These are phyloP conservation scores for Neolamprologus fasciatus DNA, from an alignment of 2,113 vertebrate species.

Conservation along the genomic window DNA sequence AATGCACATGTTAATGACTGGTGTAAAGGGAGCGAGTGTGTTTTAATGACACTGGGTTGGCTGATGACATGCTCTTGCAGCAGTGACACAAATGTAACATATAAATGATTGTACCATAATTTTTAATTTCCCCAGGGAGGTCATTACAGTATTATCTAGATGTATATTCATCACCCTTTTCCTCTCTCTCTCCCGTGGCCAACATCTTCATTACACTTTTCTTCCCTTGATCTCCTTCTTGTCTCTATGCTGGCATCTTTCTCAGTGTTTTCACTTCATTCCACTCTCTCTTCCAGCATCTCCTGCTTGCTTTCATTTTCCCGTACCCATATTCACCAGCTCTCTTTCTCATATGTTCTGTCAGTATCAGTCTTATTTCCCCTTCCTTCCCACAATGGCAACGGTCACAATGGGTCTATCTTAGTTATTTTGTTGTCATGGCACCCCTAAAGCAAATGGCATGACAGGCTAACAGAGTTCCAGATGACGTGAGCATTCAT, in stretches of 20 bases:
- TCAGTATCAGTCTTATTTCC: not conserved
- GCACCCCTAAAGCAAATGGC: constrained; percentile 6
- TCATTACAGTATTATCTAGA: constrained; percentile 26
- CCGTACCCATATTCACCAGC: not conserved
- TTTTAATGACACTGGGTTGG: not conserved
- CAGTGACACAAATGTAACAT: constrained; percentile 10
- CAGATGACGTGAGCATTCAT: constrained; percentile 29
- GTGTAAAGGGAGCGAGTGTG: not conserved
- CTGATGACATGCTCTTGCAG: not conserved
- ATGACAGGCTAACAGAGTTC: constrained; percentile 30
- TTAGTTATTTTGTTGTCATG: constrained; percentile 41
- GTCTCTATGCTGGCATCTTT: not conserved
- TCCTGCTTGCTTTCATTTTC: not conserved
- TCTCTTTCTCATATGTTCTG: not conserved
- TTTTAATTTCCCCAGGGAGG: constrained; percentile 45
- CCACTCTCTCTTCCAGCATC: not conserved
- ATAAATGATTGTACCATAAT: constrained; percentile 39
- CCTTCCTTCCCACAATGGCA: not conserved
- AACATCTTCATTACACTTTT: constrained; percentile 14
- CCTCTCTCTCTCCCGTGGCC: not conserved
- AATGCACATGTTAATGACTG: not conserved
- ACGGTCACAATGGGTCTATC: not conserved
- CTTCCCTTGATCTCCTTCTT: not conserved
- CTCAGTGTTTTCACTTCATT: not conserved
- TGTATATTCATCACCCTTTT: constrained; percentile 15